Conservation (phyloP, 2,888 invertebrate genomes). For the Vanessa cardui region DNA sequence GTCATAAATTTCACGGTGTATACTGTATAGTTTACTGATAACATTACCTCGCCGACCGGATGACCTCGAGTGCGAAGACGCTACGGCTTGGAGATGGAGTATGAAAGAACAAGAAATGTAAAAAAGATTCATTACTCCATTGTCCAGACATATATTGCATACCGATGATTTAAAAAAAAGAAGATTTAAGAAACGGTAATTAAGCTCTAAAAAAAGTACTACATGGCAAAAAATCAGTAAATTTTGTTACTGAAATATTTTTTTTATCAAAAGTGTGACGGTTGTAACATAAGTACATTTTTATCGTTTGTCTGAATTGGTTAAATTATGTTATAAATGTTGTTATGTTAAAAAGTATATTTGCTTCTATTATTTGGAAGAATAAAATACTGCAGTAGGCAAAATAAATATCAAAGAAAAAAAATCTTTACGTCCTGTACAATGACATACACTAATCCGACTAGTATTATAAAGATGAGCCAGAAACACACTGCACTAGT, state of each 20-base stretch:
- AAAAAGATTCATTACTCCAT: constrained; percentile 2
- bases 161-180: no score
- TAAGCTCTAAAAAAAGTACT: no score
- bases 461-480: constrained; percentile 16
- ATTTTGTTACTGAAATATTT: no score
- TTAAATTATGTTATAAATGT: no score
- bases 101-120: constrained; percentile 10
- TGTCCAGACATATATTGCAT: background rate
- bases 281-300: no score
- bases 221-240: no score
- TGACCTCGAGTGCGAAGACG: constrained; percentile 23
- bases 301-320: no score
- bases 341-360: no score
- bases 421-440: background rate
- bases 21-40: constrained; percentile 13
- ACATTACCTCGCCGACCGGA: constrained; percentile 15
- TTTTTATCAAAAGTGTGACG: no score
- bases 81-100: constrained; percentile 10
- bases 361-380: no score
- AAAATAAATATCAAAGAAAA: background rate
- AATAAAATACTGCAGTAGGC: no score
- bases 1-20: constrained; percentile 9
- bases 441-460: background rate
- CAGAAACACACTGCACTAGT: constrained; percentile 30
- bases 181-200: background rate